phyloP scores from a whole-genome alignment of 2,113 vertebrate species.

The Acanthochromis polyacanthus region DNA sequence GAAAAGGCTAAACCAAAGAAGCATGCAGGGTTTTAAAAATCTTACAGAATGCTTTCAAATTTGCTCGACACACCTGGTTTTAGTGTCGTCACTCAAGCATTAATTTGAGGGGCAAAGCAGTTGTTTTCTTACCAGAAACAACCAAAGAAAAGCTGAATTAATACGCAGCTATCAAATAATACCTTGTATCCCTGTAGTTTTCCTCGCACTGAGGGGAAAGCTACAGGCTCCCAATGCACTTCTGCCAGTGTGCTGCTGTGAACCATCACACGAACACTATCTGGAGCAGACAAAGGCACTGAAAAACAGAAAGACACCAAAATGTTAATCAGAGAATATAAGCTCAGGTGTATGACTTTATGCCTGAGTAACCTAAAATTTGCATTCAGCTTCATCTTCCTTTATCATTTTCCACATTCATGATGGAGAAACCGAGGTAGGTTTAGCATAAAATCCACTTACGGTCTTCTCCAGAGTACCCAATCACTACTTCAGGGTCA shows the following conservation, averaged over 20 bases:
- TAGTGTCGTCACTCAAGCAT: too few relatives aligned
- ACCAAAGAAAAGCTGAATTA: not conserved
- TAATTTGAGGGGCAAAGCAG: too few relatives aligned
- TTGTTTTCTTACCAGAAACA: too few relatives aligned
- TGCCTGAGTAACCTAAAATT: not conserved
- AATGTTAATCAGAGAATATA: not conserved
- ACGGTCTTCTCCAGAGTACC: conserved; percentile 96
- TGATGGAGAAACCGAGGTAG: not conserved
- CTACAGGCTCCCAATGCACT: conserved; percentile 93
- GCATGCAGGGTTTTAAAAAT: too few relatives aligned
- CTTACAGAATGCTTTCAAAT: too few relatives aligned
- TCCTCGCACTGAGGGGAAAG: conserved; percentile 87
- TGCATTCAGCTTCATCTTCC: not conserved
- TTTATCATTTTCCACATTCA: not conserved
- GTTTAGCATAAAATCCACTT: conserved; percentile 76
- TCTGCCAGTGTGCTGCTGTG: conserved; percentile 92
- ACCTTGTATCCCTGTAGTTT: conserved; percentile 94
- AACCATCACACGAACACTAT: conserved; percentile 87
- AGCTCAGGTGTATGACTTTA: not conserved
- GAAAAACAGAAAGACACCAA: conserved; percentile 4
- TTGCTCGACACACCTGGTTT: too few relatives aligned
- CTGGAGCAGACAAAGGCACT: conserved; percentile 93
- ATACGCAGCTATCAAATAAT: conserved; percentile 2
- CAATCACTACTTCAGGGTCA: conserved; percentile 85
- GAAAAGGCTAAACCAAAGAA: too few relatives aligned